Conservation (phyloP, 2,113 vertebrate genomes). For the Cricetomys ansorgei region DNA sequence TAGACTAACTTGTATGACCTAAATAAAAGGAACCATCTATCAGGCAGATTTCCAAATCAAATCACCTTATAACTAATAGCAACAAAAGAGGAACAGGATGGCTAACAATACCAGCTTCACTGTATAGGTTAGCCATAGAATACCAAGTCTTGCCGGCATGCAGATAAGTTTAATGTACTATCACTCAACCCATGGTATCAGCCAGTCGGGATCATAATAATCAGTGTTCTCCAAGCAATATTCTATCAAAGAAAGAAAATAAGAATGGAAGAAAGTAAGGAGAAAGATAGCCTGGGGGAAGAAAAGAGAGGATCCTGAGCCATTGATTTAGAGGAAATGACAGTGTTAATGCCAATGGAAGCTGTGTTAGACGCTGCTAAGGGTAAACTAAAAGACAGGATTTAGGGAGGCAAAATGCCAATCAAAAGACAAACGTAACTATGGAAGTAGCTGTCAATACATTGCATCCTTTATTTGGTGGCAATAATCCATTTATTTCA, state of each 20-base stretch:
- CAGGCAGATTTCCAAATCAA: background rate
- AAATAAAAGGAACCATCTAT: background rate
- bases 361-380: background rate
- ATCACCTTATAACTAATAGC: background rate
- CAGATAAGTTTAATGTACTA: background rate
- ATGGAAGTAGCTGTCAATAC: background rate
- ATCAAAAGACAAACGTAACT: background rate
- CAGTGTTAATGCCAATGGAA: background rate
- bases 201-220: background rate
- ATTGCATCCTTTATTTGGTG: background rate
- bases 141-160: background rate
- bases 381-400: background rate
- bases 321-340: background rate
- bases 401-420: background rate
- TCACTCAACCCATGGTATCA: background rate
- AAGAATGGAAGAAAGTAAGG: background rate
- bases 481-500: background rate
- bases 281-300: background rate
- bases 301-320: background rate
- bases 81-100: background rate
- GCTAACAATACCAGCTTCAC: background rate
- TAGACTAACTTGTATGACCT: background rate
- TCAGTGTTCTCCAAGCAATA: background rate
- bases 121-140: background rate
- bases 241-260: background rate